These are phyloP conservation scores for Petrocephalus schoutedeni DNA, from an alignment of 2,797 vertebrate species.

Conservation along the genomic window DNA sequence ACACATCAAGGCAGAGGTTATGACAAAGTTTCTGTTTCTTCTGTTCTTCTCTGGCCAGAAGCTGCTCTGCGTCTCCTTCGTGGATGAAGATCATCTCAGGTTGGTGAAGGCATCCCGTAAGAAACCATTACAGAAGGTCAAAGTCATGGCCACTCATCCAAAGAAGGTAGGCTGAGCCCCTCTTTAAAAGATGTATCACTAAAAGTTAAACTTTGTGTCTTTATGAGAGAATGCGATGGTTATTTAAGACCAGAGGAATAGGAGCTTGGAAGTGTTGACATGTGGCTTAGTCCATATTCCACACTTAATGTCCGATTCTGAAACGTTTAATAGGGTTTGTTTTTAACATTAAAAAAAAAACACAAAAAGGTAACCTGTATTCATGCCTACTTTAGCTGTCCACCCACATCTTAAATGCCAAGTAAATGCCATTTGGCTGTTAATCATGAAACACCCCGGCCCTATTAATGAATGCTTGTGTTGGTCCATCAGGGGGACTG, in stretches of 20 bases:
- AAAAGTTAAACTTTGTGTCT: neutral
- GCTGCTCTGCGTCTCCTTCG: slow-evolving; percentile 68
- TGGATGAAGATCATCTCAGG: slow-evolving; percentile 64
- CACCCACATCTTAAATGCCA: neutral
- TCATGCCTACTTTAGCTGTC: neutral
- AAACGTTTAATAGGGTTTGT: neutral
- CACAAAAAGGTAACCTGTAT: neutral
- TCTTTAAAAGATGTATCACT: neutral
- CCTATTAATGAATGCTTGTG: neutral
- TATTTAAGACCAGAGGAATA: neutral
- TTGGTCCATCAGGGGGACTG: neutral
- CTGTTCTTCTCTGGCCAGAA: slow-evolving; percentile 44
- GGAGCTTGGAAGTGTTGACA: neutral
- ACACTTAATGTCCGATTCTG: neutral
- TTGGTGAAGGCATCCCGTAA: slow-evolving; percentile 58
- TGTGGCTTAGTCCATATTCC: neutral
- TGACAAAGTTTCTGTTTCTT: neutral
- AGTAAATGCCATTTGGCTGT: neutral
- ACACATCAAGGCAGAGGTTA: neutral
- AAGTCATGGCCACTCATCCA: slow-evolving; percentile 51
- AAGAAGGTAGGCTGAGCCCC: slow-evolving; percentile 46
- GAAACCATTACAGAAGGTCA: slow-evolving; percentile 62
- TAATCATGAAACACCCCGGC: neutral
- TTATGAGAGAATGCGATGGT: neutral
- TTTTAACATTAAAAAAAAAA: neutral